Evolutionary conservation across 2,888 invertebrate genomes (phyloP).

Genomic region (Drosophila birchii): DNA sequence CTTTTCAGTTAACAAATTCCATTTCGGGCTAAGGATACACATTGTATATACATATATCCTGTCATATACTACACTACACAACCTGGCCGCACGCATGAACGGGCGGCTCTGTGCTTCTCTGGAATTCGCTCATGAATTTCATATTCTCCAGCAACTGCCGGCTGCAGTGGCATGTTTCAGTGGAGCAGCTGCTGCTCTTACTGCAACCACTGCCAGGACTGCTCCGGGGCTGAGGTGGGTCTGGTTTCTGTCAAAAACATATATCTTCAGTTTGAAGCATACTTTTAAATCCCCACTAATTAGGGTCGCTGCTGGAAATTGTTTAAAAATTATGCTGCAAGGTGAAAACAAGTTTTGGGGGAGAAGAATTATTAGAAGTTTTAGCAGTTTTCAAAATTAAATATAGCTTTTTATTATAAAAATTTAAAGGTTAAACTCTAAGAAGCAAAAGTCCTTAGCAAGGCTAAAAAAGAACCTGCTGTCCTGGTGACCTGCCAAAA

Average conservation of each 20-base stretch:
- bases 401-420: no score
- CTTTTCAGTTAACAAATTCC: slow-evolving; percentile 71
- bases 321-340: background rate
- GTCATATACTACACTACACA: background rate
- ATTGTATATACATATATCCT: slow-evolving; percentile 2
- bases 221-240: slow-evolving; percentile 6
- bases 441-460: slow-evolving; percentile 17
- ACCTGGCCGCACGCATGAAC: slow-evolving; percentile 58
- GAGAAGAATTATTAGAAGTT: no score
- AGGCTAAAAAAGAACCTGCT: slow-evolving; percentile 42
- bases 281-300: slow-evolving; percentile 18
- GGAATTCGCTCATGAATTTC: slow-evolving; percentile 72
- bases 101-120: slow-evolving; percentile 51
- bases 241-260: slow-evolving; percentile 14
- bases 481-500: slow-evolving; percentile 35
- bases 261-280: slow-evolving; percentile 4
- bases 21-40: slow-evolving; percentile 16
- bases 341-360: background rate
- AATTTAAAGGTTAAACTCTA: background rate
- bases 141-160: slow-evolving; percentile 49
- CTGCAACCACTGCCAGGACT: background rate
- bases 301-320: slow-evolving; percentile 1
- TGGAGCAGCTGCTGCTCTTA: background rate
- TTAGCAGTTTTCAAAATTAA: no score
- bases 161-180: slow-evolving; percentile 18